A percentile compares a stretch with the other conserved stretches of the same genome.
phyloP scores from a whole-genome alignment of 2,888 invertebrate genomes.

The Dolomedes plantarius region DNA sequence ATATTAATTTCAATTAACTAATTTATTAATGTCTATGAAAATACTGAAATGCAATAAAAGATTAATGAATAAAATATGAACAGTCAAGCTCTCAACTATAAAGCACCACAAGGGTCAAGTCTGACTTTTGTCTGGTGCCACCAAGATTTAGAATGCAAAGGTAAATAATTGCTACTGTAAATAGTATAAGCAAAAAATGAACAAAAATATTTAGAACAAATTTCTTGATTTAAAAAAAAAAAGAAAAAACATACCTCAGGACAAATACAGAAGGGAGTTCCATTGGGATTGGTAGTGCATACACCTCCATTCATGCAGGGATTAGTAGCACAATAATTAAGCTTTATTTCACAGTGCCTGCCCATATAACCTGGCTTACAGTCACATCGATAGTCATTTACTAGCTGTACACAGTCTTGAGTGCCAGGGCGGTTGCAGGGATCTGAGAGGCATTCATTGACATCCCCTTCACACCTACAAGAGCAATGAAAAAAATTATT shows the following conservation, averaged over 20 bases:
- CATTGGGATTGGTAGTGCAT: conserved; percentile 85
- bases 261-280: conserved; percentile 87
- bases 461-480: conserved; percentile 95
- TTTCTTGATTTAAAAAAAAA: no score
- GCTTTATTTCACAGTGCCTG: conserved; percentile 90
- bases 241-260: conserved; percentile 76
- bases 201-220: no score
- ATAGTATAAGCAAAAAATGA: no score
- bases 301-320: conserved; percentile 92
- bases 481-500: no score
- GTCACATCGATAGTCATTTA: conserved; percentile 95
- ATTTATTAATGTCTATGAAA: no score
- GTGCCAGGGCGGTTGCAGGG: conserved; percentile 91
- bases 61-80: neutral
- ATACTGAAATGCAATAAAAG: neutral
- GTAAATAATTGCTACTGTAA: no score
- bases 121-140: no score
- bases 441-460: conserved; percentile 95
- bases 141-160: no score
- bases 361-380: conserved; percentile 95
- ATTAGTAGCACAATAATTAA: conserved; percentile 91
- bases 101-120: no score
- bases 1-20: no score
- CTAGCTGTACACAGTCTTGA: conserved; percentile 84
- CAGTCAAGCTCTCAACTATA: no score